Conservation (phyloP, 2,113 vertebrate genomes). For the Lates calcarifer region DNA sequence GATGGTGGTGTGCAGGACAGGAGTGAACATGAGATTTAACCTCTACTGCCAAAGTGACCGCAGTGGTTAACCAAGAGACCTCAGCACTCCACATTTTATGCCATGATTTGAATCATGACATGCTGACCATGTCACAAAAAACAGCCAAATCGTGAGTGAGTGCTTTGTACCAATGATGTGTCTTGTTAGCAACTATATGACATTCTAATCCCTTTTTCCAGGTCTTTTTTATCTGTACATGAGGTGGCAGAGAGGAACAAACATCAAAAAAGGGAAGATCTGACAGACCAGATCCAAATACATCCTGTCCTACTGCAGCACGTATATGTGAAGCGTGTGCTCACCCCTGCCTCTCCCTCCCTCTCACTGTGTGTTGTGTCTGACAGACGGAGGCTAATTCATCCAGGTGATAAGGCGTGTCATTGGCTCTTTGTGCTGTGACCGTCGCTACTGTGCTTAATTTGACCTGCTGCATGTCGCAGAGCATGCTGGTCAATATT, state of each 20-base stretch:
- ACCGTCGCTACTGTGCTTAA: slow-evolving; percentile 75
- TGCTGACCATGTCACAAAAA: no score
- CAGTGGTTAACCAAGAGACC: no score
- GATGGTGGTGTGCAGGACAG: no score
- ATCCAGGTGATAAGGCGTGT: slow-evolving; percentile 80
- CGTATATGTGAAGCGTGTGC: not conserved
- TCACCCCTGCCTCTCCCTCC: not conserved
- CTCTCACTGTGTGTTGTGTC: slow-evolving; percentile 26
- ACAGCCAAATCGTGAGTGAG: no score
- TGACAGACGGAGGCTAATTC: slow-evolving; percentile 80
- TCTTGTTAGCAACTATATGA: no score
- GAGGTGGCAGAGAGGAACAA: slow-evolving; percentile 7
- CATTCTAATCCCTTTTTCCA: not conserved
- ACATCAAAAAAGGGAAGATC: not conserved
- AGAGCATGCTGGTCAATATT: slow-evolving; percentile 82
- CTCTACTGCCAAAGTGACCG: no score
- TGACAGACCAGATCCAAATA: not conserved
- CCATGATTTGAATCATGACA: no score
- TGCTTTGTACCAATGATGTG: no score
- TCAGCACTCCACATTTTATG: no score
- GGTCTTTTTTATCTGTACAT: not conserved
- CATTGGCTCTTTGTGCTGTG: slow-evolving; percentile 73
- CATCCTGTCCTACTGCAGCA: not conserved
- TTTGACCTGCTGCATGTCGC: slow-evolving; percentile 71
- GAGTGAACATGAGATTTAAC: no score